Conservation (phyloP, 2,888 invertebrate genomes). For the Aleiodes alternator region DNA sequence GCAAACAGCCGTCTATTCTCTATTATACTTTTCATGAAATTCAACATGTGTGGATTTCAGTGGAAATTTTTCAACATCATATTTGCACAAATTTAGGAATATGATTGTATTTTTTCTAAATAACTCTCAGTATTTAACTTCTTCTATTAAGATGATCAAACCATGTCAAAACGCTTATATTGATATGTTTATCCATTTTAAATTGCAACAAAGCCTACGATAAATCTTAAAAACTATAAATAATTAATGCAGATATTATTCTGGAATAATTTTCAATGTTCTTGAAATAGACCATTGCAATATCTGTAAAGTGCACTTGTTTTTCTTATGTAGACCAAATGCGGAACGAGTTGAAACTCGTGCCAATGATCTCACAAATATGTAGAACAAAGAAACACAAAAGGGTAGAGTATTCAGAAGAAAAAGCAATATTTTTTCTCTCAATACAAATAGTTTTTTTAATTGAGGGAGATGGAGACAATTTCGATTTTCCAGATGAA, state of each 20-base stretch:
- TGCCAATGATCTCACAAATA: constrained; percentile 23
- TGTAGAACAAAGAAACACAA: constrained; percentile 14
- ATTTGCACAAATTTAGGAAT: too few species aligned
- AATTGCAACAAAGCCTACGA: background rate
- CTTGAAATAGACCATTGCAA: background rate
- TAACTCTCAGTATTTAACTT: too few species aligned
- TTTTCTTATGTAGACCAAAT: constrained; percentile 32
- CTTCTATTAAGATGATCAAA: too few species aligned
- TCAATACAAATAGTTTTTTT: too few species aligned
- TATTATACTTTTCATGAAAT: constrained; percentile 5
- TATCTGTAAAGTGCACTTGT: background rate
- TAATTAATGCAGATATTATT: too few species aligned
- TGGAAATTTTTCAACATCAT: background rate
- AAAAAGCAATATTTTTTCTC: background rate
- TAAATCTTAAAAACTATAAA: constrained; percentile 2
- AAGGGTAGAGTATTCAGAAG: background rate
- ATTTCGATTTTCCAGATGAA: constrained; percentile 20
- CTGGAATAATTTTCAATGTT: constrained; percentile 3
- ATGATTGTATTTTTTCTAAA: too few species aligned
- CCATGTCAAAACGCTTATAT: too few species aligned
- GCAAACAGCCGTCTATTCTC: constrained; percentile 20
- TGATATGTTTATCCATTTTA: too few species aligned
- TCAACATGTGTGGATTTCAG: background rate
- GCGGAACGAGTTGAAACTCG: constrained; percentile 19
- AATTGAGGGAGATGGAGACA: too few species aligned